Percentiles rank a stretch among this genome's conserved stretches.
Evolutionary conservation across 2,888 invertebrate species (phyloP).

Genomic region (Tachystola acroxantha): DNA sequence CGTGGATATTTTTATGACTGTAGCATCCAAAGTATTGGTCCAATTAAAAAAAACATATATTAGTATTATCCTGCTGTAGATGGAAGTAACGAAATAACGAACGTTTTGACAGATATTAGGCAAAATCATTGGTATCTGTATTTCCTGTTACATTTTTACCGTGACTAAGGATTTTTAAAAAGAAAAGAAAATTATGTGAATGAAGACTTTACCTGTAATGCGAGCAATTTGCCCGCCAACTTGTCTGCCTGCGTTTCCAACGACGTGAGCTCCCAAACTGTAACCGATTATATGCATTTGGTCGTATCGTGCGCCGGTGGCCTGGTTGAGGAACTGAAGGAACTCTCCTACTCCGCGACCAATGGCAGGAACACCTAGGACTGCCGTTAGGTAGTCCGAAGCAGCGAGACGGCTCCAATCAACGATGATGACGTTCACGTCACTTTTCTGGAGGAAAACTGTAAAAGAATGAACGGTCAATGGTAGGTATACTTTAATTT

Average conservation of each 20-base stretch:
- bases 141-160: too few species aligned
- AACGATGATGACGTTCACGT: constrained; percentile 40
- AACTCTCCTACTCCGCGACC: constrained; percentile 44
- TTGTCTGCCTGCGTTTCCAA: constrained; percentile 39
- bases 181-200: too few species aligned
- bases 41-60: too few species aligned
- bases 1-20: too few species aligned
- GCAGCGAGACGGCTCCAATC: constrained; percentile 42
- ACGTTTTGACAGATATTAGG: too few species aligned
- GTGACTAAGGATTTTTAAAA: too few species aligned
- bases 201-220: constrained; percentile 37
- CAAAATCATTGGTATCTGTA: too few species aligned
- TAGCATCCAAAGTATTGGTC: too few species aligned
- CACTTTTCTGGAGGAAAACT: constrained; percentile 31
- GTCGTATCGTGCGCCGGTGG: constrained; percentile 25
- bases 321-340: constrained; percentile 26
- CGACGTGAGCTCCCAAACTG: constrained; percentile 47
- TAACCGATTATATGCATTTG: constrained; percentile 43
- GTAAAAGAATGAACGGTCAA: constrained; percentile 13
- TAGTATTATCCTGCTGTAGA: too few species aligned
- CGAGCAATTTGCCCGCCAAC: constrained; percentile 32
- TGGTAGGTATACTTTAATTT: too few species aligned
- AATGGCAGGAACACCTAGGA: constrained; percentile 31
- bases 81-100: too few species aligned
- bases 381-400: constrained; percentile 36